phyloP scores from a whole-genome alignment of 2,797 vertebrate species.

The Otolemur crassicaudatus region DNA sequence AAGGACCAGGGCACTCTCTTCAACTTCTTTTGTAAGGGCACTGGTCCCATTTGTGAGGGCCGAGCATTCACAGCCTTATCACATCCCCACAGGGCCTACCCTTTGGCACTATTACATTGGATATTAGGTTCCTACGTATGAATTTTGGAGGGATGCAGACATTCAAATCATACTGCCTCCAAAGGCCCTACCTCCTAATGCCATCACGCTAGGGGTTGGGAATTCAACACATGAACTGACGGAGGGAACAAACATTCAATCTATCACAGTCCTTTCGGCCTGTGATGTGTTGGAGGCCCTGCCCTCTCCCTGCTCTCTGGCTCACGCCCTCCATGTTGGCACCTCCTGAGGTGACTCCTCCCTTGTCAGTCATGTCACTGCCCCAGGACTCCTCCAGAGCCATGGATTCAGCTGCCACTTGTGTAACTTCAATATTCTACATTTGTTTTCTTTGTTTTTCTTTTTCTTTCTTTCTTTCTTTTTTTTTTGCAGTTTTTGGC shows the following conservation, averaged over 20 bases:
- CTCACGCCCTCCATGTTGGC: not conserved
- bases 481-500: too few species aligned
- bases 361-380: fast-evolving
- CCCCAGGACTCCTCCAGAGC: not conserved
- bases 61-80: not conserved
- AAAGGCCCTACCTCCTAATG: not conserved
- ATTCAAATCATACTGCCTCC: not conserved
- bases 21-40: not conserved
- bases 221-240: not conserved
- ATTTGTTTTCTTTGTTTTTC: not conserved
- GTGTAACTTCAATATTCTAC: not conserved
- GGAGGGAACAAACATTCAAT: not conserved
- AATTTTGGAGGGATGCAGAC: not conserved
- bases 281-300: not conserved
- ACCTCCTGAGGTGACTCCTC: not conserved
- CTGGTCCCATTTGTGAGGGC: not conserved
- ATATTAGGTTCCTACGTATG: not conserved
- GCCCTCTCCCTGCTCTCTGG: not conserved
- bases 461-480: too few species aligned
- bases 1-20: not conserved
- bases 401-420: not conserved
- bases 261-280: not conserved
- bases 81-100: not conserved
- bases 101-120: not conserved
- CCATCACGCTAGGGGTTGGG: not conserved